phyloP scores from a whole-genome alignment of 2,797 vertebrate genomes.

The Anniella stebbinsi region DNA sequence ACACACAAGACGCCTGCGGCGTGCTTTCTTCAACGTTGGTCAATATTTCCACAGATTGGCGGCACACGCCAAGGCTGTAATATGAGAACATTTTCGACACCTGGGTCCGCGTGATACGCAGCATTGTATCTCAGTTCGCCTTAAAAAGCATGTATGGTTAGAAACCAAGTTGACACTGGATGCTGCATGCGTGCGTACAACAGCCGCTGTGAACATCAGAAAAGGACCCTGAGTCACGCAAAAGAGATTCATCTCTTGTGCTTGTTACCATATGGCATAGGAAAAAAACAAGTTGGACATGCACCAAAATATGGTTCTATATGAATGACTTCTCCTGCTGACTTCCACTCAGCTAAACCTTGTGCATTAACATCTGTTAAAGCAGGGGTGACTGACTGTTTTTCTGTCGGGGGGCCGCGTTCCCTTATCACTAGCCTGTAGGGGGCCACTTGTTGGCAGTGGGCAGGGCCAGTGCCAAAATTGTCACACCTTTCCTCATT shows the following conservation, averaged over 20 bases:
- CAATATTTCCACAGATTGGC: neutral
- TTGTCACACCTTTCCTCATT: no score
- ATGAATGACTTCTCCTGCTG: neutral
- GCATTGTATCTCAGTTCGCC: neutral
- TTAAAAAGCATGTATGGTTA: neutral
- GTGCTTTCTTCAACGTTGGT: no score
- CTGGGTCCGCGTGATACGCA: neutral
- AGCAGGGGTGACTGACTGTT: no score
- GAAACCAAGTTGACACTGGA: neutral
- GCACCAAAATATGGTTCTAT: neutral
- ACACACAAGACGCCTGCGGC: no score
- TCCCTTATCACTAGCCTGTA: no score
- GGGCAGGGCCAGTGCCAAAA: no score
- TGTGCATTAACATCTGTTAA: neutral
- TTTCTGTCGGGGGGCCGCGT: no score
- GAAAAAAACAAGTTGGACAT: neutral
- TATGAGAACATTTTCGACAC: neutral
- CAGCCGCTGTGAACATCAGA: no score
- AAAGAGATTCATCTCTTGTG: slow-evolving; percentile 3
- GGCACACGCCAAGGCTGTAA: neutral
- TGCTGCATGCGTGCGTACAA: neutral
- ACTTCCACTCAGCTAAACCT: neutral
- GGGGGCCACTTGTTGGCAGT: no score
- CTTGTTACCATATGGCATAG: neutral
- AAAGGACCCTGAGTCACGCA: neutral